phyloP scores from a whole-genome alignment of 1,140 invertebrate genomes.

The Procambarus clarkii region DNA sequence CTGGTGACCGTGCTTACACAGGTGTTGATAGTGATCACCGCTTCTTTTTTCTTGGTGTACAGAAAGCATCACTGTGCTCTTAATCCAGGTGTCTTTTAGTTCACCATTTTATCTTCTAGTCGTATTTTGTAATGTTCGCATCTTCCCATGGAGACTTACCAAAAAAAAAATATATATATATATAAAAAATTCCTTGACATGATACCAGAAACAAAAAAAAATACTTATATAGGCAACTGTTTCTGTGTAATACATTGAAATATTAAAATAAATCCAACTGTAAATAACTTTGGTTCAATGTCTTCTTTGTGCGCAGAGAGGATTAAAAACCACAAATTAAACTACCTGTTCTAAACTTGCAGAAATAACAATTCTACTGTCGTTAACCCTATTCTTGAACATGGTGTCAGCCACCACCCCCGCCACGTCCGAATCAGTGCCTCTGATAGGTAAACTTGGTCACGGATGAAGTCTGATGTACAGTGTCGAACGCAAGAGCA shows the following conservation, averaged over 20 bases:
- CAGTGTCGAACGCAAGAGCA: slow-evolving; percentile 62
- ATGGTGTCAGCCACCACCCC: slow-evolving; percentile 90
- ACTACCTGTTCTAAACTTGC: slow-evolving; percentile 75
- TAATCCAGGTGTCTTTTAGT: slow-evolving; percentile 3
- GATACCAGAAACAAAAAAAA: neutral
- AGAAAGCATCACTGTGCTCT: neutral
- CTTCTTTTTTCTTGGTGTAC: slow-evolving; percentile 6
- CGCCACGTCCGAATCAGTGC: slow-evolving; percentile 88
- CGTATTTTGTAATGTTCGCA: slow-evolving; percentile 40
- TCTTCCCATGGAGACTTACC: slow-evolving; percentile 41
- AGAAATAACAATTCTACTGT: slow-evolving; percentile 92
- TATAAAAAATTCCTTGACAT: slow-evolving; percentile 7
- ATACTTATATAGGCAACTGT: slow-evolving; percentile 37
- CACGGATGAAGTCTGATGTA: slow-evolving; percentile 45
- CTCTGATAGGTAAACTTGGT: slow-evolving; percentile 84
- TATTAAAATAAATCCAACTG: slow-evolving; percentile 47
- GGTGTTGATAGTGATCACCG: neutral
- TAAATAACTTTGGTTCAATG: slow-evolving; percentile 53
- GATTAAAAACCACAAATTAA: slow-evolving; percentile 64
- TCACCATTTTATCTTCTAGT: slow-evolving; percentile 19
- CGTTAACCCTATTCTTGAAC: slow-evolving; percentile 91
- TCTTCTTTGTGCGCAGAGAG: slow-evolving; percentile 52
- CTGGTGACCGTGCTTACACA: neutral
- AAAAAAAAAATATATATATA: slow-evolving; percentile 19
- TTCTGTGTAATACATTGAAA: slow-evolving; percentile 50